Base-by-base conservation (phyloP, 2,113 vertebrate genomes). In the Corvus hawaiiensis region DNA sequence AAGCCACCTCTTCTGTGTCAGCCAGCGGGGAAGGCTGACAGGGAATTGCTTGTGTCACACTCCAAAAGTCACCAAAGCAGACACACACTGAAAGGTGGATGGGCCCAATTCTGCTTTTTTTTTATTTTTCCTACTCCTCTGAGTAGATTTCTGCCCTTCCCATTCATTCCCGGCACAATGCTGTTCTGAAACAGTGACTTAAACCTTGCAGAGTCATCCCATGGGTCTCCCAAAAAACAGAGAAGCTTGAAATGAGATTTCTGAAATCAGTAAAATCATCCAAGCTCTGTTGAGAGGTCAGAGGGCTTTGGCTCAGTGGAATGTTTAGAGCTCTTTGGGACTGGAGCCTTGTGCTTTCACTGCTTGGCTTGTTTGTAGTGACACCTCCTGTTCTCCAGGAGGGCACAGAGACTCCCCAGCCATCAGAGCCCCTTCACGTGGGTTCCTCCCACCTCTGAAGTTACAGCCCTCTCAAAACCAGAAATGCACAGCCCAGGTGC, bases 1-100 rank as follows among this genome's bases (percentile, higher is more conserved):
- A 93, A 95, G 86, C 84, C 81, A 90, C 86, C 91, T 94, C 91
- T 67, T 74, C 69, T 8, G 89, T 81, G 64, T 17, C 91, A 96
- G 87, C 87, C 91, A 69, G 88, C n/a, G 0, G 75, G 83, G 89
- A 76, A 67, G 67, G 84, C 94, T 95, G 93, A 91, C 94, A 52
- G 93, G 51, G 91, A 93, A 91, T 26, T n/a, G 71, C 21, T 77
- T 43, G 77, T 72, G 82, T 88, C 90, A 94, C 95, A 90, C 85
- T 94, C 59, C 23, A 83, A 2, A 87, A 92, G 87, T 80, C 85
- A 87, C 90, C 90, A 91, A 95, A 96, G 89, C 72, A 96, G 90
- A 52, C 18, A 26, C 39, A 44, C 71, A 39, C 37, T 80, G 82
- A 91, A 90, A 85, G 72, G 90, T 84, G 68, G 59, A 73, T 35